Evolutionary conservation across 2,797 vertebrate genomes (phyloP), one percentile per base, ranked within the genome.

Genomic region (Ateles fusciceps): DNA sequence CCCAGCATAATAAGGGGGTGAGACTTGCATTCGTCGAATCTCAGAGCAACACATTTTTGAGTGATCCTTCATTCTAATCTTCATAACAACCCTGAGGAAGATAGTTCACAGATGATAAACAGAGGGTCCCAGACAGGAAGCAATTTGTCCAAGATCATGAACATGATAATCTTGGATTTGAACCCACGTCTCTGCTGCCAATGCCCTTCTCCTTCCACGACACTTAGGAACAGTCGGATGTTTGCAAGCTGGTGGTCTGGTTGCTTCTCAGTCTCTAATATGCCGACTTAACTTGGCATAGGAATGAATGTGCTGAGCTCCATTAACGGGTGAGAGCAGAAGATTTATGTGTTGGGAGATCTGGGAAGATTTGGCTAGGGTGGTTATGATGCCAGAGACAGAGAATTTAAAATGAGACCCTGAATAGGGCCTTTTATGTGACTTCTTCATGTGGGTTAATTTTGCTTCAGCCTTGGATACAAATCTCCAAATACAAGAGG

Each of bases 241-340:
- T 95, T 97, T 97, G 97, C 96, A 94, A 95, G 95, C 96, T 87
- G 55, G 39, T 85, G 92, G 72, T 9, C 55, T 11, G 9, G 30
- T 85, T 96, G 80, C 90, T 85, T 90, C 88, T 78, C 26, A 1
- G 68, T 83, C 92, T 94, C 85, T 94, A 95, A 55, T 17, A 89
- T 3, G 21, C 12, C 68, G 15, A 12, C 15, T 59, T 28, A 21
- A 33, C 46, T 59, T 71, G 52, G 46, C 42, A 21, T 2, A 12
- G 0, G 3, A n/a, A 15, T 50, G 46, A 85, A 46, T 22, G 30
- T 24, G 7, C 30, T 74, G 9, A 81, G 39, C 24, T 36, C 2
- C 59, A 30, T 10, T 9, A 48, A 21, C 2, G 44, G 33, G n/a
- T n/a, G 59, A 74, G 39, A 92, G 42, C 36, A 0, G 30, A 55